Conservation (phyloP, 1,140 invertebrate genomes). For the Drosophila pectinifera region DNA sequence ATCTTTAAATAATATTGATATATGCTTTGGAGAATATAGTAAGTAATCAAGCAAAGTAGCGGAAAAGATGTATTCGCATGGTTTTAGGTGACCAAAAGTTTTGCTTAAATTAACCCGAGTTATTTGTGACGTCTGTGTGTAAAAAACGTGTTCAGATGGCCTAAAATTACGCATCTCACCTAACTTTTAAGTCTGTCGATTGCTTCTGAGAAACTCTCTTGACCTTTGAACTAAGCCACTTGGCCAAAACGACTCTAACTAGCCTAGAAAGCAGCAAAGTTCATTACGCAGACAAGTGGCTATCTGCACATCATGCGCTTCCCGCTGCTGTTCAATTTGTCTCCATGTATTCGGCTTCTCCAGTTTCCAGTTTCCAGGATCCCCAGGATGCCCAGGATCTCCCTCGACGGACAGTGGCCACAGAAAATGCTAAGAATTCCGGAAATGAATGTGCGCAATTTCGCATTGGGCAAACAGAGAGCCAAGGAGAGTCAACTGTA, state of each 20-base stretch:
- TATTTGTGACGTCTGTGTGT: not conserved
- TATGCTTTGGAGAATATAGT: too few species aligned
- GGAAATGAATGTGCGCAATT: constrained; percentile 74
- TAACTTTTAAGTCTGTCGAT: not conserved
- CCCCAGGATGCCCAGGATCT: not conserved
- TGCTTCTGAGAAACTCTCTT: not conserved
- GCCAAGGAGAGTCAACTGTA: constrained; percentile 35
- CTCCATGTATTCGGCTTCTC: constrained; percentile 10
- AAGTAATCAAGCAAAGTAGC: too few species aligned
- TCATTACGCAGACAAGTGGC: constrained; percentile 42
- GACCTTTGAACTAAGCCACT: constrained; percentile 4
- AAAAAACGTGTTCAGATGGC: not conserved
- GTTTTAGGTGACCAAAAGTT: too few species aligned
- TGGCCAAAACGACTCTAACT: not conserved
- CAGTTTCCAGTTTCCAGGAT: not conserved
- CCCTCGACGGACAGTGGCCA: constrained; percentile 12
- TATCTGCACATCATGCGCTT: constrained; percentile 32
- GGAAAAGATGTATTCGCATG: too few species aligned
- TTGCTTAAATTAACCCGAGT: not conserved
- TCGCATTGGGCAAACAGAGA: constrained; percentile 28
- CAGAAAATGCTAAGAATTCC: constrained; percentile 38
- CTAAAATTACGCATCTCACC: not conserved
- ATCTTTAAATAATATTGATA: too few species aligned
- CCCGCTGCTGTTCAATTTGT: constrained; percentile 6
- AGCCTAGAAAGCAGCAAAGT: constrained; percentile 14